A percentile compares a stretch with the other conserved stretches of the same genome.
Conservation (phyloP, 2,113 vertebrate species). For the Cephalopholis sonnerati region DNA sequence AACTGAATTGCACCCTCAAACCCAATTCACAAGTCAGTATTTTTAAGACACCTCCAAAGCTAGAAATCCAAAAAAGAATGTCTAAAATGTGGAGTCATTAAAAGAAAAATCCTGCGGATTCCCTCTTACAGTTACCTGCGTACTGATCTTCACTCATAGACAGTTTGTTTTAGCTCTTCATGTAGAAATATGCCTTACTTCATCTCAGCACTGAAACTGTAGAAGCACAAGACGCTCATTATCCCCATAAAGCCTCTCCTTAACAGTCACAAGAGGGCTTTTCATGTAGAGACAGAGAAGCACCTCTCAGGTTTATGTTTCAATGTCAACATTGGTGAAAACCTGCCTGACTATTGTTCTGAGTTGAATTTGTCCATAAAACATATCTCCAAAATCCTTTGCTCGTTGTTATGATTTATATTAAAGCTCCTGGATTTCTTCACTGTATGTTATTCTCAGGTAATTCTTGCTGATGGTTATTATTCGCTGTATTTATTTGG, state of each 20-base stretch:
- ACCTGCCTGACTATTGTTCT: constrained; percentile 15
- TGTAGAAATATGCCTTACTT: constrained; percentile 39
- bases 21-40: constrained; percentile 25
- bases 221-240: constrained; percentile 47
- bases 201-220: constrained; percentile 27
- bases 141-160: neutral
- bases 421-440: constrained; percentile 40
- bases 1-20: constrained; percentile 14
- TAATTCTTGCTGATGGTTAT: neutral
- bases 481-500: neutral
- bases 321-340: constrained; percentile 15
- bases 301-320: constrained; percentile 44
- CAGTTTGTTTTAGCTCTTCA: constrained; percentile 16
- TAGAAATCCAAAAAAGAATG: constrained; percentile 49
- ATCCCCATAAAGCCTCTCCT: neutral
- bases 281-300: neutral
- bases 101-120: neutral
- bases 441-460: neutral
- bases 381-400: neutral
- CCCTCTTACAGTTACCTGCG: constrained; percentile 1
- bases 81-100: constrained; percentile 8
- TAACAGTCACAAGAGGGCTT: neutral
- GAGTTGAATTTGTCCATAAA: constrained; percentile 21
- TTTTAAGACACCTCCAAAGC: constrained; percentile 34
- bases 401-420: constrained; percentile 45